These are phyloP conservation scores for Ornithoptera alexandrae DNA, from an alignment of 2,888 invertebrate genomes.

Conservation along the genomic window DNA sequence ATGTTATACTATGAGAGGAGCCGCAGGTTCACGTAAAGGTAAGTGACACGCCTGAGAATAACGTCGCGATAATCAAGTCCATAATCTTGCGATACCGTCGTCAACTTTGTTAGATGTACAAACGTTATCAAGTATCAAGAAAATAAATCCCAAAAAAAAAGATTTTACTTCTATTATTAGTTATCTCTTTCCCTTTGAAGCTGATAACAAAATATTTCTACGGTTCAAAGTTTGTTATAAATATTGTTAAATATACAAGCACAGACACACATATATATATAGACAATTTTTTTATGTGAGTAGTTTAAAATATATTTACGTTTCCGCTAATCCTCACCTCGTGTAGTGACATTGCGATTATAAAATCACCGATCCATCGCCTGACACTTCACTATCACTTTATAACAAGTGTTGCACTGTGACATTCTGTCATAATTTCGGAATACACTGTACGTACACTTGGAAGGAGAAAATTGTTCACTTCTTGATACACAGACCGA, in stretches of 20 bases:
- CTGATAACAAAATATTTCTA: neutral
- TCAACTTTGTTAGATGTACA: too few species aligned
- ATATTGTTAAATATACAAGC: neutral
- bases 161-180: too few species aligned
- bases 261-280: neutral
- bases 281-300: neutral
- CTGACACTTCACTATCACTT: conserved; percentile 61
- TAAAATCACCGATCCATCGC: conserved; percentile 49
- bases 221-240: neutral
- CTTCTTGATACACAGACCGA: too few species aligned
- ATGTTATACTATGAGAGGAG: too few species aligned
- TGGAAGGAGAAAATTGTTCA: too few species aligned
- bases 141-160: too few species aligned
- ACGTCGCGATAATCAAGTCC: too few species aligned
- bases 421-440: conserved; percentile 40
- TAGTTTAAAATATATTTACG: neutral
- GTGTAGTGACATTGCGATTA: conserved; percentile 62
- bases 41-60: too few species aligned
- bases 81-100: too few species aligned
- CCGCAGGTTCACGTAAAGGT: too few species aligned
- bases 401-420: conserved; percentile 39
- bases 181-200: too few species aligned
- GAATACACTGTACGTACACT: conserved; percentile 28
- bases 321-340: conserved; percentile 56
- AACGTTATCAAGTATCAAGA: too few species aligned